These are phyloP conservation scores for Myrmecophaga tridactyla DNA, from an alignment of 2,113 vertebrate genomes.

Conservation along the genomic window DNA sequence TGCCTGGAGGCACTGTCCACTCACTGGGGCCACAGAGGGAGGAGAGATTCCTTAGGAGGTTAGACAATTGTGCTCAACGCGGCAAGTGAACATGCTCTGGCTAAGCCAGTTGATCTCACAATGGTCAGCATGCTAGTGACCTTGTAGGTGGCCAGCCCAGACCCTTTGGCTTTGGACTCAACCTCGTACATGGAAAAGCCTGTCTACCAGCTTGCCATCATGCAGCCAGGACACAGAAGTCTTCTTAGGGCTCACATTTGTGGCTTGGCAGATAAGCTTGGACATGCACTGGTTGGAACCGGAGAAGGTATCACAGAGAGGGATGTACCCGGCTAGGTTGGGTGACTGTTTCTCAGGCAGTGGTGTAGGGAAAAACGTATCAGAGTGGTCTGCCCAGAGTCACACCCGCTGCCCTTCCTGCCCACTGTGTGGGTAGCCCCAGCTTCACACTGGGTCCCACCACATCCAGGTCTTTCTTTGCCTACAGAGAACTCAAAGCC, in stretches of 20 bases:
- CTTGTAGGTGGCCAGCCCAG: neutral
- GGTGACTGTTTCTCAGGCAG: rapidly evolving
- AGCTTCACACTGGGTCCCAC: too few relatives aligned
- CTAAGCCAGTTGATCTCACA: conserved; percentile 26
- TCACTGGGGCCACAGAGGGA: conserved; percentile 28
- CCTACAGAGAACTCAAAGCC: neutral
- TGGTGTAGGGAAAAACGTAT: neutral
- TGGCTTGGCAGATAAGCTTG: conserved; percentile 70
- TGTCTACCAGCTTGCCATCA: rapidly evolving
- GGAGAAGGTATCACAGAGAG: too few relatives aligned
- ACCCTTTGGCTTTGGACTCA: rapidly evolving
- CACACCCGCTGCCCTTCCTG: rapidly evolving
- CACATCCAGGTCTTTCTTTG: too few relatives aligned
- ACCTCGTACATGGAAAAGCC: neutral
- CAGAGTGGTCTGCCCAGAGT: neutral
- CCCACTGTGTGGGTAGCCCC: too few relatives aligned
- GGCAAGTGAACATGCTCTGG: neutral
- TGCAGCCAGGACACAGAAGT: conserved; percentile 67
- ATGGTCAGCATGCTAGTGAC: conserved; percentile 15
- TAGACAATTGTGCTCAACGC: rapidly evolving
- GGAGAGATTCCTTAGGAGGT: neutral
- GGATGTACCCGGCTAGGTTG: neutral
- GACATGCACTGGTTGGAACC: neutral
- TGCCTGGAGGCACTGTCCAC: neutral
- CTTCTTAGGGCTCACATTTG: neutral